Percentiles rank a stretch among this genome's conserved stretches.
These are phyloP conservation scores for Zosterops borbonicus DNA, from an alignment of 2,113 vertebrate species.

Conservation along the genomic window DNA sequence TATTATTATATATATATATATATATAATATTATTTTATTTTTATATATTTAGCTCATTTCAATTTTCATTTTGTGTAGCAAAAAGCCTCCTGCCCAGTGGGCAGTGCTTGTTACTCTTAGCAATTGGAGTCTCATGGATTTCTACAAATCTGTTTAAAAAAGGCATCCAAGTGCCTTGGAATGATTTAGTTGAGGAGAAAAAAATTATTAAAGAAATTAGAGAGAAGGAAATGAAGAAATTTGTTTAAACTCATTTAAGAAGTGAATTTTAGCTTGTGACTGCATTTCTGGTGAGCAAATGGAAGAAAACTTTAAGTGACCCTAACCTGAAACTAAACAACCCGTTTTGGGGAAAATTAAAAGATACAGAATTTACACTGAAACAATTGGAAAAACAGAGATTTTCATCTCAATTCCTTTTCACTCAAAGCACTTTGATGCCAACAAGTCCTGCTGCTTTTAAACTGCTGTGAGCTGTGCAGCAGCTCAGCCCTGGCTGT, in stretches of 20 bases:
- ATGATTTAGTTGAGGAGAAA: background rate
- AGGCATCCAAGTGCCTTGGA: background rate
- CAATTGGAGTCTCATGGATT: background rate
- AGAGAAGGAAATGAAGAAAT: background rate
- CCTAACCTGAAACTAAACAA: background rate
- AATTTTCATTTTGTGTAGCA: background rate
- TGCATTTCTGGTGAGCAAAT: background rate
- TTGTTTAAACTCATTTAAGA: background rate
- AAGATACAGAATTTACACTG: background rate
- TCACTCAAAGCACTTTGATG: background rate
- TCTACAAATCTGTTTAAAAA: background rate
- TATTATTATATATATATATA: no score
- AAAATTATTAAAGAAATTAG: background rate
- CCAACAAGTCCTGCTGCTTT: background rate
- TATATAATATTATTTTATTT: no score
- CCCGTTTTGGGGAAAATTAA: background rate
- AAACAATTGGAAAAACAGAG: background rate
- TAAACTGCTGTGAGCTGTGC: background rate
- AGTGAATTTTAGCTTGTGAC: background rate
- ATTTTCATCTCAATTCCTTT: background rate
- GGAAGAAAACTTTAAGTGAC: background rate
- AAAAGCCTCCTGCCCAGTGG: background rate
- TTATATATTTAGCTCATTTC: background rate
- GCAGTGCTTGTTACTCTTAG: background rate
- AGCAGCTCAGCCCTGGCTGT: background rate